Evolutionary conservation across 2,797 vertebrate species (phyloP), one percentile per base, ranked within the genome.

Genomic region (Sardinella longiceps): DNA sequence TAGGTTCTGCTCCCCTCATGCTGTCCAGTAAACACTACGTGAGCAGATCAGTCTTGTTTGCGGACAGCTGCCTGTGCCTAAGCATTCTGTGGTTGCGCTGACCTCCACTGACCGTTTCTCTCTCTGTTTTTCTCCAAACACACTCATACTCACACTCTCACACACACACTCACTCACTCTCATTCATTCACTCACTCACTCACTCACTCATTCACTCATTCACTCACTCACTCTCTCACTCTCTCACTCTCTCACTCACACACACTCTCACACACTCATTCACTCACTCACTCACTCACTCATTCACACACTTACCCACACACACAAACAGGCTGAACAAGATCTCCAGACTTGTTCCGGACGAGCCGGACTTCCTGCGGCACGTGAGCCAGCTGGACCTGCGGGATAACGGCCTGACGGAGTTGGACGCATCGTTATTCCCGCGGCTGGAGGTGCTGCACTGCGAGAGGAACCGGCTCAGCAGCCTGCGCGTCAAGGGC

Each of bases 311-410:
- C 23, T n/a, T n/a, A 58, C 53, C n/a, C 53, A 58, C 0, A 66
- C 28, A 66, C 5, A 2, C n/a, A 86, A 43, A 86, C 93, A 99
- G 98, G 90, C 92, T 99, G 92, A 99, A 99, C 93, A 90, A 94
- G 85, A 97, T 99, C 92, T 95, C 93, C 91, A 93, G 92, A 85
- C 88, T 99, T 91, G 94, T 96, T 81, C 94, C 95, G 0, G 93
- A 95, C 48, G 97, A 97, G 89, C 92, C 94, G 1, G 97, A 98
- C 92, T 97, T 97, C 87, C 94, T 99, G 82, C 95, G 95, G 81
- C 97, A 99, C 0, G 94, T 99, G 92, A 98, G 97, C 74, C 98
- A 99, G 5, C 92, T 99, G 89, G 98, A 99, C 70, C 92, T 99
- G 84, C 95, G 98, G 85, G 97, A 99, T 90, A 99, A 99, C 93